phyloP scores from a whole-genome alignment of 1,140 invertebrate species.

The Ditylenchus dipsaci region DNA sequence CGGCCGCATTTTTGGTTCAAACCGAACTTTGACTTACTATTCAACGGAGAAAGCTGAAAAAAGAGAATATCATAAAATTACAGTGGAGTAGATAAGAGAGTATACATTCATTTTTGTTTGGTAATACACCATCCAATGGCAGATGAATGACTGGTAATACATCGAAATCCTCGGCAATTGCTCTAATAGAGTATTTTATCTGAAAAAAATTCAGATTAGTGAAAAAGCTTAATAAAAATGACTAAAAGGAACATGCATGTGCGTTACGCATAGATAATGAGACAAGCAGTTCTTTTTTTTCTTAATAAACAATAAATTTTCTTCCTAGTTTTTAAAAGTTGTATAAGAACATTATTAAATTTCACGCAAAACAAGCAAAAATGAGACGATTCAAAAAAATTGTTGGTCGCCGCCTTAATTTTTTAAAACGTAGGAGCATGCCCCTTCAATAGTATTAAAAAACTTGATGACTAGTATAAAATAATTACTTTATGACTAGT shows the following conservation, averaged over 20 bases:
- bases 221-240: not conserved
- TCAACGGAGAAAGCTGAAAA: conserved; percentile 1
- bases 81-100: too few species aligned
- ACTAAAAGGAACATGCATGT: not conserved
- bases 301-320: too few species aligned
- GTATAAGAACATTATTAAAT: too few species aligned
- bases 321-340: too few species aligned
- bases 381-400: too few species aligned
- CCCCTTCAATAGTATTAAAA: too few species aligned
- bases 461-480: too few species aligned
- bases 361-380: too few species aligned
- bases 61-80: not conserved
- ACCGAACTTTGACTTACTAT: not conserved
- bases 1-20: too few species aligned
- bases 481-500: conserved; percentile 14
- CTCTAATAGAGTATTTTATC: conserved; percentile 43
- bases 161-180: conserved; percentile 49
- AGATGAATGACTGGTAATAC: conserved; percentile 50
- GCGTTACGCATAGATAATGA: not conserved
- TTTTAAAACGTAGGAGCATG: not conserved
- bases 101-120: conserved; percentile 9
- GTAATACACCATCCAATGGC: conserved; percentile 42
- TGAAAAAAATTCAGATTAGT: conserved; percentile 30
- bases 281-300: not conserved
- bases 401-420: too few species aligned